Evolutionary conservation across 2,113 vertebrate genomes (phyloP), one percentile per base, ranked within the genome.

Genomic region (Sander vitreus): DNA sequence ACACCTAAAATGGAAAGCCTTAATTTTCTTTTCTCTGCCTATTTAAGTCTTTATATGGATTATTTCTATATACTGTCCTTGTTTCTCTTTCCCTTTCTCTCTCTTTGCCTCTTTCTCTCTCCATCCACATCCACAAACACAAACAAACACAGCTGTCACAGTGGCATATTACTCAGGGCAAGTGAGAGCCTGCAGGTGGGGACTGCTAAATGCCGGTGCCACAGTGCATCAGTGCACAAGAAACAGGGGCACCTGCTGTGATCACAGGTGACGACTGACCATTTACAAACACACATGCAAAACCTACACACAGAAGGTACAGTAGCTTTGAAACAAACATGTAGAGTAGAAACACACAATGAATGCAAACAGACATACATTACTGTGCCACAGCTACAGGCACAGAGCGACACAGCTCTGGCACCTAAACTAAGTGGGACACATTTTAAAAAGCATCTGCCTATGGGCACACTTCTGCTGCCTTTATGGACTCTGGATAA

Each of bases 181-280:
- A 90, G 87, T 79, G 81, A 88, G 83, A 83, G 91, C 92, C 93
- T 85, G 91, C 85, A 93, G 94, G 90, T 90, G 93, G 88, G 81
- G 73, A 83, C 84, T 65, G 81, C 91, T 94, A 95, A 95, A 94
- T 89, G 88, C 91, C 53, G 84, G 85, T 95, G 95, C 92, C 95
- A 93, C 89, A 90, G 85, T 23, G 72, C 86, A 95, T 94, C 92
- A 94, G 87, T 16, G 84, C 78, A 76, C 58, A 71, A 76, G 84
- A 83, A 84, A 91, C 80, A 53, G 68, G 88, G 85, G 73, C 89
- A 94, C 93, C 93, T 95, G 93, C 89, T 87, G 87, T 75, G 77
- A 85, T 87, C 84, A 87, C 92, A 93, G 90, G 92, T 91, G 89
- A 91, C 77, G 68, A 94, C 78, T 79, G 85, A 79, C 83, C 91